These are phyloP conservation scores for Eleginops maclovinus DNA, from an alignment of 2,113 vertebrate species.

Conservation along the genomic window DNA sequence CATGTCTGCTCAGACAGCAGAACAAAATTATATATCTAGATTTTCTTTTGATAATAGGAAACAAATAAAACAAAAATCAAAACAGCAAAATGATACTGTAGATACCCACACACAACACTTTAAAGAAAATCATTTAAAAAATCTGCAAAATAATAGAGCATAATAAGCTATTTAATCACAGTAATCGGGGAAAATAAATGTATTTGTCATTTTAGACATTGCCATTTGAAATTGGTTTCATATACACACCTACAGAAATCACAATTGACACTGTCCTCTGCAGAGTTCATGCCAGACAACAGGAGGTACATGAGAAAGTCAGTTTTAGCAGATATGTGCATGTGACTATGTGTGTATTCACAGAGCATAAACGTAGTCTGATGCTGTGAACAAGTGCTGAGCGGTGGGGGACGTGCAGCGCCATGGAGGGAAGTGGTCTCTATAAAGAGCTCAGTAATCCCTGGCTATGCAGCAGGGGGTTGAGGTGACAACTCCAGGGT, in stretches of 20 bases:
- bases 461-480: conserved; percentile 46
- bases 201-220: not conserved
- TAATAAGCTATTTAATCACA: not conserved
- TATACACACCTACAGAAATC: not conserved
- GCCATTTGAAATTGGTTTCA: not conserved
- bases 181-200: not conserved
- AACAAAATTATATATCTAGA: no score
- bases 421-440: conserved; percentile 24
- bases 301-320: conserved; percentile 13
- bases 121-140: not conserved
- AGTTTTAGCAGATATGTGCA: not conserved
- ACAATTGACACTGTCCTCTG: not conserved
- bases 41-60: not conserved
- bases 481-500: conserved; percentile 47
- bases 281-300: conserved; percentile 6
- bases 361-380: conserved; percentile 16
- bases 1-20: not conserved
- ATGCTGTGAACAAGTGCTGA: conserved; percentile 52
- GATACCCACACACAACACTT: not conserved
- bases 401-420: conserved; percentile 22
- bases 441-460: conserved; percentile 66
- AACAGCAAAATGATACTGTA: not conserved
- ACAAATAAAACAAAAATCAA: not conserved
- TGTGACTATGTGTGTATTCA: not conserved
- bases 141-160: not conserved